Evolutionary conservation across 2,113 vertebrate species (phyloP).

Genomic region (Phaethon lepturus): DNA sequence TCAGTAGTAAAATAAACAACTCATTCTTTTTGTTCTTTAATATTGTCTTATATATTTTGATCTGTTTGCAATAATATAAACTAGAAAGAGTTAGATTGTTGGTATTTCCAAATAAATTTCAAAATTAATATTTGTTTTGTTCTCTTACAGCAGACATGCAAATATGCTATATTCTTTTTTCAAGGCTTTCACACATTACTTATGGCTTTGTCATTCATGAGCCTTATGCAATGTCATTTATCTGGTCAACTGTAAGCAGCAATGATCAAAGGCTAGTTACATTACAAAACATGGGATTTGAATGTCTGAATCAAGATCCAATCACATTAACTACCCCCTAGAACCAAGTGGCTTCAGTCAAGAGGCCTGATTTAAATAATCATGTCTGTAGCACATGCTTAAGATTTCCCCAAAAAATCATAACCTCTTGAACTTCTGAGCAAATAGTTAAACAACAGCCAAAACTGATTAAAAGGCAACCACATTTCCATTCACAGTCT

Average conservation of each 20-base stretch:
- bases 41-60: background rate
- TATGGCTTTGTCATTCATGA: background rate
- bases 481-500: background rate
- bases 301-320: background rate
- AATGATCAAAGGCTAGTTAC: background rate
- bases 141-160: background rate
- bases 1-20: background rate
- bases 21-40: background rate
- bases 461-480: background rate
- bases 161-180: background rate
- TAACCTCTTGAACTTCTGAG: background rate
- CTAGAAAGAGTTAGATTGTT: background rate
- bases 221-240: background rate
- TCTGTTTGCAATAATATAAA: background rate
- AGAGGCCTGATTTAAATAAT: background rate
- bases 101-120: background rate
- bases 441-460: background rate
- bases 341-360: background rate
- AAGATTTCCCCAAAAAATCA: background rate
- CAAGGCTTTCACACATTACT: background rate
- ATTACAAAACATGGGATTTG: background rate
- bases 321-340: background rate
- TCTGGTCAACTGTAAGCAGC: background rate
- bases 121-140: background rate
- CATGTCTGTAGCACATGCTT: background rate